Evolutionary conservation across 2,888 invertebrate species (phyloP), one percentile per base, ranked within the genome.

Genomic region (Oegoconia quadripuncta): DNA sequence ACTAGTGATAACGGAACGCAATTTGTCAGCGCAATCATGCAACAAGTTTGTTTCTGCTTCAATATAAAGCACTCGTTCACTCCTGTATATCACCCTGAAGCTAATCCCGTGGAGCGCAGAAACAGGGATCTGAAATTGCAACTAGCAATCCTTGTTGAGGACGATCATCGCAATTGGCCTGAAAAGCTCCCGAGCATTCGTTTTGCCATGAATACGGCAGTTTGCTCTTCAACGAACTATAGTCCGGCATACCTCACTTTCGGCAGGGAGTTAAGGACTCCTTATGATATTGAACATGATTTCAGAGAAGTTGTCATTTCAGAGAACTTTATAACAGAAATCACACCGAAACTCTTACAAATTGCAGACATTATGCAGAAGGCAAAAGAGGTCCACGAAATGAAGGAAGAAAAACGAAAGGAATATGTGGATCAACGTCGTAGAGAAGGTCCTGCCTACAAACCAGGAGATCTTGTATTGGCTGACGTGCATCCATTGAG

Each of bases 91-190:
- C 62, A 70, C 25, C 65, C 65, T 0, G 50, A 61, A 17, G 51
- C 59, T 0, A 68, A 69, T 32, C 70, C 64, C 0, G 64, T 57
- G 0, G 67, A 69, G 37, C 37, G 66, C 1, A 46, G 48, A 23
- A 64, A 64, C 30, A 40, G 74, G 2, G 58, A 60, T 6, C 25
- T 67, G 0, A 66, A 66, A 9, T 42, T 56, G 0, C 64, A 58
- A 22, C 34, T 64, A 1, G 51, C 52, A 0, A 56, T 66, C 3
- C 43, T 53, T 0, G 52, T 57, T 0, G 51, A 39, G 3, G 34
- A 33, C 0, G 20, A 58, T 3, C 62, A 60, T 34, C 17, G 33
- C 0, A 20, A 18, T 1, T 63, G 61, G 60, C 44, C 45, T 1
- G 39, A 42, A 3, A 36, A 42, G 4, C 32, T 64, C 2, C 44